Evolutionary conservation across 1,140 invertebrate genomes (phyloP).

Genomic region (Contarinia nasturtii): DNA sequence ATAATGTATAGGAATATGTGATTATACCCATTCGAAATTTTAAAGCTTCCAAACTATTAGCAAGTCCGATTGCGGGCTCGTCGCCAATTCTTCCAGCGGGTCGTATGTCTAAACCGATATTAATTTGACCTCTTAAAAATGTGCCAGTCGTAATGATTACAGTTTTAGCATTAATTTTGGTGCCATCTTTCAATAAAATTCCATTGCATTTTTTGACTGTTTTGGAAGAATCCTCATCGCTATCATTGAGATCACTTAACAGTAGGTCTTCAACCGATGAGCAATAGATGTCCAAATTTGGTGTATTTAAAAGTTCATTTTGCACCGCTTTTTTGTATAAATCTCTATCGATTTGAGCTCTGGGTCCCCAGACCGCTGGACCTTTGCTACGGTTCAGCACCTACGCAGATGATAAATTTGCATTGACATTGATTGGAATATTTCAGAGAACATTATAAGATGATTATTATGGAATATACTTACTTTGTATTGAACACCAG

Average conservation of each 20-base stretch:
- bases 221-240: slow-evolving; percentile 8
- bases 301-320: slow-evolving; percentile 43
- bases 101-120: slow-evolving; percentile 56
- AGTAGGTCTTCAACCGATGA: slow-evolving; percentile 71
- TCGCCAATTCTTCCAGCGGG: slow-evolving; percentile 80
- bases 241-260: slow-evolving; percentile 25
- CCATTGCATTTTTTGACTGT: slow-evolving; percentile 9
- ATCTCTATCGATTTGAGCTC: slow-evolving; percentile 78
- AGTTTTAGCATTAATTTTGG: slow-evolving; percentile 36
- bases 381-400: slow-evolving; percentile 56
- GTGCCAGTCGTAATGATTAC: slow-evolving; percentile 86
- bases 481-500: slow-evolving; percentile 56
- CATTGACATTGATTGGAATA: not conserved
- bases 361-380: slow-evolving; percentile 77
- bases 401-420: slow-evolving; percentile 15
- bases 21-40: slow-evolving; percentile 63
- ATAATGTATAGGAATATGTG: too few species aligned
- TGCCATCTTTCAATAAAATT: slow-evolving; percentile 32
- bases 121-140: slow-evolving; percentile 79
- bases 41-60: slow-evolving; percentile 50
- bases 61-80: slow-evolving; percentile 60
- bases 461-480: not conserved
- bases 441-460: slow-evolving; percentile 1
- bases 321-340: slow-evolving; percentile 75
- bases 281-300: slow-evolving; percentile 52